phyloP scores from a whole-genome alignment of 2,888 invertebrate species.

The Oxycera nigricornis region DNA sequence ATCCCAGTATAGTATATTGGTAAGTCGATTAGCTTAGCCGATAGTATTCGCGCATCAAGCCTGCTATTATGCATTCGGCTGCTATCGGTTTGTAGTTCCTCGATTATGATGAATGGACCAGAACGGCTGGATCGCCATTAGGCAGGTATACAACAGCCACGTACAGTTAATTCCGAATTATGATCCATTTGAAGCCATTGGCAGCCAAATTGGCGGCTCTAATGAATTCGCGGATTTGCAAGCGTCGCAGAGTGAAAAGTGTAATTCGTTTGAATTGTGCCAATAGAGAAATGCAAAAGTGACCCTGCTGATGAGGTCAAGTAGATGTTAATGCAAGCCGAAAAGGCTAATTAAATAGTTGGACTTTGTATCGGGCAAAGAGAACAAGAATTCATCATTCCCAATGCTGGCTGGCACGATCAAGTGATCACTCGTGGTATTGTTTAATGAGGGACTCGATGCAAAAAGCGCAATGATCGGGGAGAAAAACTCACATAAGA shows the following conservation, averaged over 20 bases:
- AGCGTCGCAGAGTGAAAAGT: conserved; percentile 1
- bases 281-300: conserved; percentile 19
- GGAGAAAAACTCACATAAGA: no score
- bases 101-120: conserved; percentile 26
- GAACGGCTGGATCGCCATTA: conserved; percentile 24
- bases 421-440: background rate
- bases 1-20: background rate
- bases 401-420: background rate
- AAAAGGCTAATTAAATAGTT: conserved; percentile 26
- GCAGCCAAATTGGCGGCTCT: conserved; percentile 10
- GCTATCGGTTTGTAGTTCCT: background rate
- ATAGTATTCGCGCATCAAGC: conserved; percentile 9
- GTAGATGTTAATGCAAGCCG: background rate
- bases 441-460: background rate
- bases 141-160: background rate
- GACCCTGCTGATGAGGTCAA: conserved; percentile 22
- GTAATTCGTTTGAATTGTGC: conserved; percentile 26
- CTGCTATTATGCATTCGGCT: conserved; percentile 19
- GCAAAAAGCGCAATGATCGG: no score
- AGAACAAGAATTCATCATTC: conserved; percentile 13
- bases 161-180: conserved; percentile 33
- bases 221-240: conserved; percentile 32
- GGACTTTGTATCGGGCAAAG: background rate
- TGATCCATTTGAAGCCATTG: conserved; percentile 27
- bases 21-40: conserved; percentile 18